A percentile compares a stretch with the other conserved stretches of the same genome.
These are phyloP conservation scores for Rhodophaea formosa DNA, from an alignment of 2,888 invertebrate species.

Conservation along the genomic window DNA sequence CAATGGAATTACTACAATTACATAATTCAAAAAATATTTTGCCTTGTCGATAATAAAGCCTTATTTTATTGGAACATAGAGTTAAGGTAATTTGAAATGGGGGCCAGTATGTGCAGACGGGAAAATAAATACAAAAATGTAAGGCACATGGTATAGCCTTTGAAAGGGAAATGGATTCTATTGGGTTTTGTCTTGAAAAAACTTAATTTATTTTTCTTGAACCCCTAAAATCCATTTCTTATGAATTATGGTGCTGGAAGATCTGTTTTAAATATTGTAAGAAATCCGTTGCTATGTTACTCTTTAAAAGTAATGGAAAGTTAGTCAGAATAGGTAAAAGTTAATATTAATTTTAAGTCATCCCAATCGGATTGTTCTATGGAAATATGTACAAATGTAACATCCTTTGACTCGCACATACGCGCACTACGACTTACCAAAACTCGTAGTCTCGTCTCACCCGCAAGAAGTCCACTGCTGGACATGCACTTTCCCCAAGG, in stretches of 20 bases:
- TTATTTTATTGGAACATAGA: constrained; percentile 60
- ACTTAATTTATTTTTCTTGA: constrained; percentile 30
- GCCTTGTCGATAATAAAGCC: constrained; percentile 64
- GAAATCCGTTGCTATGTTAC: constrained; percentile 42
- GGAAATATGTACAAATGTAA: constrained; percentile 27
- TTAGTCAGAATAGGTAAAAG: constrained; percentile 52
- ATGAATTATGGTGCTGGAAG: constrained; percentile 72
- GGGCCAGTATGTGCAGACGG: constrained; percentile 62
- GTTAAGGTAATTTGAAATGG: constrained; percentile 58
- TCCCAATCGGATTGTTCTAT: constrained; percentile 45
- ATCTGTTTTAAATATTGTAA: constrained; percentile 61
- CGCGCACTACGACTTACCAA: neutral
- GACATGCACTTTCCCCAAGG: too few species aligned
- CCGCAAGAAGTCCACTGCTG: too few species aligned
- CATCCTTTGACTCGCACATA: neutral
- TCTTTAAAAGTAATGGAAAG: constrained; percentile 40
- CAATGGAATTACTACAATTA: constrained; percentile 35
- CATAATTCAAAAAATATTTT: constrained; percentile 48
- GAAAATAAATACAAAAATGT: constrained; percentile 29
- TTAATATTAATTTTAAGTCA: constrained; percentile 47
- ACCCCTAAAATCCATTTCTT: constrained; percentile 47
- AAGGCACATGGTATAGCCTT: constrained; percentile 32
- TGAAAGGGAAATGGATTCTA: constrained; percentile 35
- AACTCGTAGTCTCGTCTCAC: too few species aligned
- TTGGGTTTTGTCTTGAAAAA: constrained; percentile 22